These are phyloP conservation scores for Melopsittacus undulatus DNA, from an alignment of 2,797 vertebrate genomes.

Conservation along the genomic window DNA sequence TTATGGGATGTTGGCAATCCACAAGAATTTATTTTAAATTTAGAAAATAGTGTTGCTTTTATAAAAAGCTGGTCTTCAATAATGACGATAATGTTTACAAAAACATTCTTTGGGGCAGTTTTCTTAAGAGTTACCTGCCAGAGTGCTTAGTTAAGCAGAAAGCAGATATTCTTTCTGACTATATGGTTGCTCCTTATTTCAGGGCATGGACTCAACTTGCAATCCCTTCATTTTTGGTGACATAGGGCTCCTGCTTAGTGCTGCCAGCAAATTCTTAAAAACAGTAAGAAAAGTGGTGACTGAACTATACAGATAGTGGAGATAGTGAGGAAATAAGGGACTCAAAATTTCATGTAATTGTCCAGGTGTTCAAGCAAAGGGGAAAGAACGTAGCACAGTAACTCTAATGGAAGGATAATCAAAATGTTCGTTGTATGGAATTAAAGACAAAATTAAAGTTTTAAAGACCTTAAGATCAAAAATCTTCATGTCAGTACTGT, in stretches of 20 bases:
- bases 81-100: neutral
- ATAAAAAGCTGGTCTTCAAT: neutral
- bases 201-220: neutral
- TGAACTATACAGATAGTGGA: neutral
- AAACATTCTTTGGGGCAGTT: neutral
- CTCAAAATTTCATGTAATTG: neutral
- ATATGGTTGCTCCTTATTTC: neutral
- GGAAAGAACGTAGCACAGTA: neutral
- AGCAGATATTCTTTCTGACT: neutral
- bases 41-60: conserved; percentile 6
- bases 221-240: neutral
- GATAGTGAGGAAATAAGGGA: neutral
- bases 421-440: neutral
- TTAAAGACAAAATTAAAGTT: neutral
- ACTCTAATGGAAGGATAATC: neutral
- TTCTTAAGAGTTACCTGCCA: neutral
- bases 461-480: neutral
- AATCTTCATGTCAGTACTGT: neutral
- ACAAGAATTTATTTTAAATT: conserved; percentile 69
- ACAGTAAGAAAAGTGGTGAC: neutral
- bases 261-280: neutral
- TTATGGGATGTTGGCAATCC: conserved; percentile 66
- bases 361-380: neutral
- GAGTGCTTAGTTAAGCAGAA: neutral
- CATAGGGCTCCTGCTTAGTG: neutral